Evolutionary conservation across 2,888 invertebrate species (phyloP), one percentile per base, ranked within the genome.

Genomic region (Seira musarum): DNA sequence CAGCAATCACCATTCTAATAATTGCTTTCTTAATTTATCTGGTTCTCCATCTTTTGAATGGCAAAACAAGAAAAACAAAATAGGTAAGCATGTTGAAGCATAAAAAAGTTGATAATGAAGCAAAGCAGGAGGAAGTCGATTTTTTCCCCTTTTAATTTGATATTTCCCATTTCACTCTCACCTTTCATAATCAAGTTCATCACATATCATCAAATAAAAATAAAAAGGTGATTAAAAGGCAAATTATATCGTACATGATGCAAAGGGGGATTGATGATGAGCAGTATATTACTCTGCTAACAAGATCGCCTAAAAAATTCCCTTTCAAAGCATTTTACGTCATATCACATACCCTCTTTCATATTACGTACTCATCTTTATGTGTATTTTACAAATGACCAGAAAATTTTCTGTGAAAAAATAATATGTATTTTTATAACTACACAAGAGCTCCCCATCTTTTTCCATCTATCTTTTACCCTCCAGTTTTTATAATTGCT

Each of bases 401-500:
- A 40, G 40, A 40, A 40, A 40, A 40, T 40, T 40, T 13, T 40
- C 40, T 40, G 6, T 40, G 6, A 40, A 13, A 8, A 13, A 13
- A 40, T 40, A 40, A 40, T 40, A 40, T 40, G 40, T 40, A 40
- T 40, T 40, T 40, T 40, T 40, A 40, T 40, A 40, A 40, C n/a
- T n/a, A n/a, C n/a, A n/a, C 40, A 40, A 40, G 40, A 40, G 40
- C 40, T 40, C 40, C 40, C 40, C 40, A 40, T 40, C 40, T 40
- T 40, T 40, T 13, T 13, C 40, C 13, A 40, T 8, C n/a, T n/a
- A n/a, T n/a, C n/a, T n/a, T n/a, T n/a, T n/a, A n/a, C n/a, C n/a
- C n/a, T n/a, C 40, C 40, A 40, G 13, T 13, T 40, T 64, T 69
- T 79, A 74, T 80, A 80, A 80, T 80, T 80, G 80, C 73, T 80